Evolutionary conservation across 2,888 invertebrate species (phyloP).

Genomic region (Rutpela maculata): DNA sequence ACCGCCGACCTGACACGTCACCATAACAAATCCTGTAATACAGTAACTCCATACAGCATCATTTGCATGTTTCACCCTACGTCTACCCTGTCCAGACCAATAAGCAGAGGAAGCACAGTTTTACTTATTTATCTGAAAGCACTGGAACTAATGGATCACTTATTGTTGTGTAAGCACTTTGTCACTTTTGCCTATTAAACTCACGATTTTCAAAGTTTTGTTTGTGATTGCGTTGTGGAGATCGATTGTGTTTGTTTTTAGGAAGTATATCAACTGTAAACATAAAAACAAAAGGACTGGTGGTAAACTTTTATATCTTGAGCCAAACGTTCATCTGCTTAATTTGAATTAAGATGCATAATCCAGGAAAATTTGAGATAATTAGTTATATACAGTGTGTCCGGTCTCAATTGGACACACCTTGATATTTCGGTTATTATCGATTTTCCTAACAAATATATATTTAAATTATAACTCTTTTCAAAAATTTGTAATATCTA

Average conservation of each 20-base stretch:
- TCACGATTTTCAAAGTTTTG: neutral
- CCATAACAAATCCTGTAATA: slow-evolving; percentile 45
- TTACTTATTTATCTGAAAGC: slow-evolving; percentile 3
- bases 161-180: slow-evolving; percentile 12
- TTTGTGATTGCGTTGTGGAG: neutral
- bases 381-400: too few species aligned
- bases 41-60: slow-evolving; percentile 40
- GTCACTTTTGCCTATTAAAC: neutral
- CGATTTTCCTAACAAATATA: too few species aligned
- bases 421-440: too few species aligned
- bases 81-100: slow-evolving; percentile 62
- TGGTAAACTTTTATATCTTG: too few species aligned
- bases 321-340: too few species aligned
- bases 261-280: neutral
- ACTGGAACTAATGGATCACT: slow-evolving; percentile 34
- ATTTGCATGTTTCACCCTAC: slow-evolving; percentile 63
- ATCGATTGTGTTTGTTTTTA: neutral
- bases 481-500: too few species aligned
- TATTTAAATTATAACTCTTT: too few species aligned
- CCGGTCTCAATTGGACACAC: too few species aligned
- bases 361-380: too few species aligned
- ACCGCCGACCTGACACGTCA: slow-evolving; percentile 61
- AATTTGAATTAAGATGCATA: too few species aligned
- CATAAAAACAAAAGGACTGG: neutral
- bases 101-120: neutral